phyloP scores from a whole-genome alignment of 2,888 invertebrate genomes.

The Tigriopus californicus region DNA sequence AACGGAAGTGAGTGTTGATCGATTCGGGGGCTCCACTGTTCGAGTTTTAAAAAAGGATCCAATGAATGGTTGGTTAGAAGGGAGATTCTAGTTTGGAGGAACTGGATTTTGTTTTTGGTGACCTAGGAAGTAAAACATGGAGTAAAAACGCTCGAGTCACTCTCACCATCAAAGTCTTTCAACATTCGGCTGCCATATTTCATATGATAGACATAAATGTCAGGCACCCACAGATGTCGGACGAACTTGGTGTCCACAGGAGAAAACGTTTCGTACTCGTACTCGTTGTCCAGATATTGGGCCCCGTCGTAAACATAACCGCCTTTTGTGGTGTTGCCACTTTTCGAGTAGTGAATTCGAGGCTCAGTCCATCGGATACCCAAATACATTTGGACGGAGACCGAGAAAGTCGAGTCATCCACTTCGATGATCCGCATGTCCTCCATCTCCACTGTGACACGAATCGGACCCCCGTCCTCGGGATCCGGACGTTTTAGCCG shows the following conservation, averaged over 20 bases:
- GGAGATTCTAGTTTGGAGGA: no score
- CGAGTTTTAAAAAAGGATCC: no score
- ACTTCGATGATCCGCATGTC: background rate
- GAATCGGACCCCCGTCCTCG: no score
- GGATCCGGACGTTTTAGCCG: no score
- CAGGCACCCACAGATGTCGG: background rate
- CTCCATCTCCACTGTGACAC: conserved; percentile 11
- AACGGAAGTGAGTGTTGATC: no score
- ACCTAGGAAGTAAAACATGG: no score
- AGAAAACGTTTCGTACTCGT: background rate
- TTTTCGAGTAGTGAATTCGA: background rate
- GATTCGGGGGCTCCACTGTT: no score
- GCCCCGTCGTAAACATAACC: no score
- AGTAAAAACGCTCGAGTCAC: no score
- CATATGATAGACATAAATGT: background rate
- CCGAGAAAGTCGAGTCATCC: background rate
- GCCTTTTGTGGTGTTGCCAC: background rate
- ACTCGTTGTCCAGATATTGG: background rate
- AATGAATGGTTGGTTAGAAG: no score
- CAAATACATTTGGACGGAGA: background rate
- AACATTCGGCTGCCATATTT: background rate
- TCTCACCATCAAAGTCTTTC: background rate
- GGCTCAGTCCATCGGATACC: background rate
- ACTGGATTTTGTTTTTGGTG: no score
- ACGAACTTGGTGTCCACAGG: conserved; percentile 1